Evolutionary conservation across 2,888 invertebrate genomes (phyloP), one percentile per base, ranked within the genome.

Genomic region (Rutpela maculata): DNA sequence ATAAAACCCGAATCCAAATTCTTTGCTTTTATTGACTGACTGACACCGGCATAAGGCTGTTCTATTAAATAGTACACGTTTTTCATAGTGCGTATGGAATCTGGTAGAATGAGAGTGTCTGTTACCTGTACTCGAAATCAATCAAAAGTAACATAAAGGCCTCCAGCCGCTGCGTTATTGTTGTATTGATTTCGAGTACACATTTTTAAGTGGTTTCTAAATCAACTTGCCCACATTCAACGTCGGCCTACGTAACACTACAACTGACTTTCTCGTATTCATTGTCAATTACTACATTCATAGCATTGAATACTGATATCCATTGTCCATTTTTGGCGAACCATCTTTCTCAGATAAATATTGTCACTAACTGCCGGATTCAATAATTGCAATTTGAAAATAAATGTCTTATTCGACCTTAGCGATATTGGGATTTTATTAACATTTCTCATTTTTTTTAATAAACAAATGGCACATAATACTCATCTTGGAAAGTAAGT

Each of bases 191-290:
- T 50, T 50, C n/a, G 50, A 50, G 50, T 50, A 50, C 50, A 50
- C n/a, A 63, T 35, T 63, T 63, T 35, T 63, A 35, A 35, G 62
- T 35, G 35, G 11, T 31, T 35, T 35, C 62, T 63, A 35, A 63
- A 35, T 63, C 62, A 63, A 63, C 35, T 63, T 62, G 62, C 35
- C 62, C 31, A 26, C 60, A n/a, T 63, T 63, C 35, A 63, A 35
- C 35, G 18, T 26, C 62, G 11, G 17, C 62, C 62, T 35, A 63
- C 62, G 35, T 63, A 17, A n/a, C 26, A 11, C 35, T 31, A 63
- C 31, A 62, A 6, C 11, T 12, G 17, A 63, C 62, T 63, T 62
- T 63, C 62, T 63, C 35, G 18, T 31, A 63, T 10, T 63, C 62
- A 63, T 35, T 63, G 62, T 62, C 31, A 62, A 62, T 62, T 62